Conservation (phyloP, 2,113 vertebrate species). For the Trochalopteron elliotii region DNA sequence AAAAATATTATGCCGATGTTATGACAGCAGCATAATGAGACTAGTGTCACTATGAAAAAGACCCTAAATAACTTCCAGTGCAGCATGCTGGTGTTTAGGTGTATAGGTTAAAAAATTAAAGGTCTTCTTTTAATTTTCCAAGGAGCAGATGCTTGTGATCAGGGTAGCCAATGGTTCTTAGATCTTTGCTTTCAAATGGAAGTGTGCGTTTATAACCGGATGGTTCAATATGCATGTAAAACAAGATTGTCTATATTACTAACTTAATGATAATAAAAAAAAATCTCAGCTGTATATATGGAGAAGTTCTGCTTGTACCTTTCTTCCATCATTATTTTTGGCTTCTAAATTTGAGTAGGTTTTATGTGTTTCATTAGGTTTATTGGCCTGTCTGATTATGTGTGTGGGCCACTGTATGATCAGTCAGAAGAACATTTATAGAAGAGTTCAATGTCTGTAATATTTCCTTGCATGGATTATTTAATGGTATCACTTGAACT, state of each 20-base stretch:
- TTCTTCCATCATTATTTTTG: not conserved
- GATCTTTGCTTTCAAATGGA: not conserved
- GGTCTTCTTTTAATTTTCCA: not conserved
- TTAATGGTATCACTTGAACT: not conserved
- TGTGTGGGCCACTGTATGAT: not conserved
- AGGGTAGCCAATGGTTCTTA: not conserved
- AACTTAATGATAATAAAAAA: not conserved
- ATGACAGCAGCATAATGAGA: not conserved
- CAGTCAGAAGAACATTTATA: not conserved
- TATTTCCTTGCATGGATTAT: not conserved
- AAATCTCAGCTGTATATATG: not conserved
- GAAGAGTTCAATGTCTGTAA: not conserved
- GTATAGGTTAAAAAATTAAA: not conserved
- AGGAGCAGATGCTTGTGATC: not conserved
- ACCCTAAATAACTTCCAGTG: not conserved
- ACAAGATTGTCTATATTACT: not conserved
- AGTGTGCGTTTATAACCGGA: rapidly evolving
- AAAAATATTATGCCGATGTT: not conserved
- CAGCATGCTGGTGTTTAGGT: not conserved
- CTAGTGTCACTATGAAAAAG: not conserved
- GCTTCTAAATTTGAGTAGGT: not conserved
- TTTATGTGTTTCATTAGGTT: not conserved
- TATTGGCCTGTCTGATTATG: not conserved
- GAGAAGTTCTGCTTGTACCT: not conserved
- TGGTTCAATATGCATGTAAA: not conserved